Evolutionary conservation across 2,797 vertebrate genomes (phyloP), one percentile per base, ranked within the genome.

Genomic region (Leptoclinus maculatus): DNA sequence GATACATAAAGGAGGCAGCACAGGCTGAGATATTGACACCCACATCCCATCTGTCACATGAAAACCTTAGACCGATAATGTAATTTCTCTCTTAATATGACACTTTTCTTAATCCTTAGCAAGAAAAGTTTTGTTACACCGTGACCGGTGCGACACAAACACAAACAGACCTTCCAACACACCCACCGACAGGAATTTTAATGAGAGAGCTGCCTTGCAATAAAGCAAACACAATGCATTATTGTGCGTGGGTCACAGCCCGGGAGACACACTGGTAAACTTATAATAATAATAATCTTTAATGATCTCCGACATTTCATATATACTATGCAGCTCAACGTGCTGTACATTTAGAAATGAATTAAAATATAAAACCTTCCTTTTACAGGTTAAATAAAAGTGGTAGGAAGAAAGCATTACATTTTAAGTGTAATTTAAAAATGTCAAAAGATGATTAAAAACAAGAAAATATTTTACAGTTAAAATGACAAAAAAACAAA

Each of bases 31-130:
- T 86, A 82, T 68, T 84, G 79, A 89, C 88, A 84, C 91, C 91
- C 89, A 92, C 91, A 82, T 80, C 38, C 87, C 86, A 88, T 90
- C 92, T 92, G 91, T 90, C 87, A 88, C 70, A 87, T 65, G 63
- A 74, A 66, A 90, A 87, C 83, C 78, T 83, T 78, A 66, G 78
- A 89, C 78, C n/a, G 29, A 74, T 83, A 80, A 87, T 83, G 80
- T 75, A 78, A 79, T 83, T 87, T 86, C 80, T 76, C 66, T 83
- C 62, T 85, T 86, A 63, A 88, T 82, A 34, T 68, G 71, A 80
- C 84, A 88, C 66, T 67, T 87, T 56, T 63, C n/a, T 62, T 83
- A 83, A 83, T 84, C 71, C 71, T 77, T 82, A 65, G 47, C 73
- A 71, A 74, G 65, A 65, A 76, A 85, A 78, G 54, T 75, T 89